Evolutionary conservation across 1,140 invertebrate genomes (phyloP), one percentile per base, ranked within the genome.

Genomic region (Odontomachus brunneus): DNA sequence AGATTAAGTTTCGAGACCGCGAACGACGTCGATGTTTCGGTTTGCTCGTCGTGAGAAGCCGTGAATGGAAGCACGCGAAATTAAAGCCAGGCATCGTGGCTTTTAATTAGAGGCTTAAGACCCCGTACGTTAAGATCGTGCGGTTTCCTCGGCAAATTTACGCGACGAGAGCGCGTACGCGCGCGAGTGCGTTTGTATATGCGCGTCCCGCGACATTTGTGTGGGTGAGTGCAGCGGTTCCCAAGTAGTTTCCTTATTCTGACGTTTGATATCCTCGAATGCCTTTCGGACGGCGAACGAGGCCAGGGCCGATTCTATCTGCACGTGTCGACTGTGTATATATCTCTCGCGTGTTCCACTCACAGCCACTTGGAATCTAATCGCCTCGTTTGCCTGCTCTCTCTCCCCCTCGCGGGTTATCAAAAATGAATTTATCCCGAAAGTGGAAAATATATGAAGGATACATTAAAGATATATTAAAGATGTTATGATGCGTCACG

Each of bases 61-160:
- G 19, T 86, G 78, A 87, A 87, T 84, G 76, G 29, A 75, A 38
- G 48, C 24, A 60, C 29, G 78, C 66, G 51, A 83, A 88, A 88
- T 88, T 85, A 84, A 78, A 82, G 83, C 76, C 72, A 69, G 24
- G 51, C 55, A 65, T 84, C 85, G 82, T 62, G 87, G 83, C 87
- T 88, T 88, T 88, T 88, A 88, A 88, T 88, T 88, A 88, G 84
- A 73, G 87, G 76, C 85, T 87, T 82, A 87, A 87, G 83, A 87
- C 76, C 84, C 65, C 53, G 71, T 80, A 67, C 63, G 73, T 85
- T 83, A 83, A 76, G 81, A 83, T 78, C 67, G 74, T 72, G 85
- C 49, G 82, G 85, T 59, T 88, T 88, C 48, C 65, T 84, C 17
- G 19, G 71, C 72, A 82, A 84, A 84, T 88, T 88, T 75, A 80